A percentile compares a stretch with the other conserved stretches of the same genome.
phyloP scores from a whole-genome alignment of 2,113 vertebrate genomes.

The Muntiacus reevesi region DNA sequence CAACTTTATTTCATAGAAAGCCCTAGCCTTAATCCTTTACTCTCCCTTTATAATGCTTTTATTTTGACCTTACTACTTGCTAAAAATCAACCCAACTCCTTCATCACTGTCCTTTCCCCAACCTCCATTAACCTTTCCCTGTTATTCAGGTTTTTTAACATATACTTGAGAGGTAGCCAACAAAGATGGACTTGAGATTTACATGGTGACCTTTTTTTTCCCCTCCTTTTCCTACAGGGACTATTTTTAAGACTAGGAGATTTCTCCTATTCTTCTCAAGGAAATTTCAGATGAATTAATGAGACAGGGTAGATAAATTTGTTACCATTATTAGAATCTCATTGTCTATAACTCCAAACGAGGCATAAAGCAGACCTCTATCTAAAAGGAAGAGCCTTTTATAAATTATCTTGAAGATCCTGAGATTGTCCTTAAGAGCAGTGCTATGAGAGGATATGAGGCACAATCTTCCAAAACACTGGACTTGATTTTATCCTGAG shows the following conservation, averaged over 20 bases:
- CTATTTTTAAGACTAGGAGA: neutral
- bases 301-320: neutral
- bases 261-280: neutral
- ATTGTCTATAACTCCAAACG: neutral
- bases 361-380: neutral
- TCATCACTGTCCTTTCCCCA: neutral
- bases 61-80: neutral
- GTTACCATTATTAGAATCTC: neutral
- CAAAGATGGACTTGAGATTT: neutral
- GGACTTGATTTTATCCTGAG: neutral
- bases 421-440: neutral
- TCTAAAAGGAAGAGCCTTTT: neutral
- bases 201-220: neutral
- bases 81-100: neutral
- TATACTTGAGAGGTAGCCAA: neutral
- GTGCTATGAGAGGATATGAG: neutral
- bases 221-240: neutral
- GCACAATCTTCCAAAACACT: neutral
- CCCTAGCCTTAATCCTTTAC: neutral
- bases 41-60: neutral
- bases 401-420: neutral
- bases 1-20: constrained; percentile 1
- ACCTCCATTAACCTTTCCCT: neutral
- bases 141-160: neutral
- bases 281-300: neutral